Evolutionary conservation across 2,888 invertebrate genomes (phyloP).

Genomic region (Tachina fera): DNA sequence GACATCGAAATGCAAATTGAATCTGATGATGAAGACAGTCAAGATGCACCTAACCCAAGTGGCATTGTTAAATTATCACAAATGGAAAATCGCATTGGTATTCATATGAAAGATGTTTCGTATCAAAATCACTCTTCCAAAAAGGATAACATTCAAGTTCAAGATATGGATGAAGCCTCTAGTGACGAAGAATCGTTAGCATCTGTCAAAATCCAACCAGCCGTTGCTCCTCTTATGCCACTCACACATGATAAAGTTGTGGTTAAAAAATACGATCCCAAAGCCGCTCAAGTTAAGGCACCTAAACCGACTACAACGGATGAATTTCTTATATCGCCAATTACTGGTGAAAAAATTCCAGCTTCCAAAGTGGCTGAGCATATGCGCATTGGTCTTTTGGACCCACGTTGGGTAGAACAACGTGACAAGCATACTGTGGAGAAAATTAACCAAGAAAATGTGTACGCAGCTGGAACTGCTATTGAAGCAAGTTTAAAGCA

Average conservation of each 20-base stretch:
- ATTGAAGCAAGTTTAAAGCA: constrained; percentile 97
- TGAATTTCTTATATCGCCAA: constrained; percentile 97
- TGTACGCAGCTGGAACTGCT: constrained; percentile 87
- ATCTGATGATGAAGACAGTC: constrained; percentile 88
- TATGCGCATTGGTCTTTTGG: constrained; percentile 97
- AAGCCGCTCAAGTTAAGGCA: constrained; percentile 86
- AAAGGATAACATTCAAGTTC: constrained; percentile 86
- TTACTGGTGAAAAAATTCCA: constrained; percentile 98
- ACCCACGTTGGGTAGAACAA: constrained; percentile 99
- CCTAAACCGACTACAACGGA: constrained; percentile 88
- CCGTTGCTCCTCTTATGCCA: constrained; percentile 88
- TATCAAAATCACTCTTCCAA: constrained; percentile 78
- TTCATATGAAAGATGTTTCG: constrained; percentile 83
- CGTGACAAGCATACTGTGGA: constrained; percentile 97
- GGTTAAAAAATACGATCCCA: constrained; percentile 99
- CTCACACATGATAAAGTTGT: constrained; percentile 96
- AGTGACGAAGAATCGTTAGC: constrained; percentile 87
- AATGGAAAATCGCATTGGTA: constrained; percentile 86
- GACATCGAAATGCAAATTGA: constrained; percentile 96
- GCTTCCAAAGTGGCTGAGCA: constrained; percentile 99
- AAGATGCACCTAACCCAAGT: constrained; percentile 78
- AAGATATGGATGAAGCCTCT: constrained; percentile 97
- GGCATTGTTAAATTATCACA: constrained; percentile 85
- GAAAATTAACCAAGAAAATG: constrained; percentile 93
- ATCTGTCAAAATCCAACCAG: constrained; percentile 81